phyloP scores from a whole-genome alignment of 2,888 invertebrate genomes.

The Psylliodes chrysocephalus region DNA sequence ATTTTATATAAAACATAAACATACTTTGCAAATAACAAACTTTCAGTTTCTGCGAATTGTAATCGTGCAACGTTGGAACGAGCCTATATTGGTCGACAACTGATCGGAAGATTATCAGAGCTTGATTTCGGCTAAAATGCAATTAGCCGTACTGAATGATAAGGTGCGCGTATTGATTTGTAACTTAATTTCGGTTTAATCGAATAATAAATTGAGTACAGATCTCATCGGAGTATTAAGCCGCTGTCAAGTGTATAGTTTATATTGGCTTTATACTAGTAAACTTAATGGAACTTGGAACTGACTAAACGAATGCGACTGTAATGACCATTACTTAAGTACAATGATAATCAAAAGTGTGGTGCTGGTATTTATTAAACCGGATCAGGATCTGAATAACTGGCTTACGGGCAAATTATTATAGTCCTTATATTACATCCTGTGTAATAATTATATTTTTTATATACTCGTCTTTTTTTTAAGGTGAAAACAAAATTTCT shows the following conservation, averaged over 20 bases:
- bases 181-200: slow-evolving; percentile 42
- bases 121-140: slow-evolving; percentile 37
- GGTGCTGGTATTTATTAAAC: not conserved
- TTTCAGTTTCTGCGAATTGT: too few relatives aligned
- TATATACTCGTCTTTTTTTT: too few relatives aligned
- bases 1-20: too few relatives aligned
- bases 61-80: slow-evolving; percentile 8
- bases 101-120: slow-evolving; percentile 34
- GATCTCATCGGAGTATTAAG: slow-evolving; percentile 31
- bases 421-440: too few relatives aligned
- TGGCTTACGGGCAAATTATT: not conserved
- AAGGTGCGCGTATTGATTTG: slow-evolving; percentile 42
- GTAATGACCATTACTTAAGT: slow-evolving; percentile 30
- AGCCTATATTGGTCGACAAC: slow-evolving; percentile 35
- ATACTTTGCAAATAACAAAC: too few relatives aligned
- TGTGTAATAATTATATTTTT: too few relatives aligned
- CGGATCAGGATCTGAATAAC: not conserved
- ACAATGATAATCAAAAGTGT: slow-evolving; percentile 4
- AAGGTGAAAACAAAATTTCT: too few relatives aligned
- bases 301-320: slow-evolving; percentile 15
- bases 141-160: slow-evolving; percentile 41
- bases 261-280: slow-evolving; percentile 14
- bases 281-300: slow-evolving; percentile 31
- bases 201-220: slow-evolving; percentile 31
- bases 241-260: slow-evolving; percentile 24